Base-by-base conservation (phyloP, 2,797 vertebrate species). In the Enteromius trimaculatus region DNA sequence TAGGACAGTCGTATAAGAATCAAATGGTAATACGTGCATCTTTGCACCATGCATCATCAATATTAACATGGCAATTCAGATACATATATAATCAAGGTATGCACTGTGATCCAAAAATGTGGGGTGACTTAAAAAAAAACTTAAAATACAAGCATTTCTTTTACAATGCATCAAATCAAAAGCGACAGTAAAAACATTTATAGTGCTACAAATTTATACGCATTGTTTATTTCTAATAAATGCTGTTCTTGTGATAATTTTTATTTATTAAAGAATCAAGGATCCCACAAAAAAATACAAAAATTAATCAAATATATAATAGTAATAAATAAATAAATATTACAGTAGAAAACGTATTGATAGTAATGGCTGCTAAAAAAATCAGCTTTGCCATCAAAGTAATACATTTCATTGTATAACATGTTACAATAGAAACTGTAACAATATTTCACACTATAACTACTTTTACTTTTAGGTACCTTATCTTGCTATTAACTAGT, bases 1-100 rank as follows among this genome's bases (percentile, higher is more conserved):
- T 39, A 44, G 81, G n/a, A 34, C 39, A 53, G 10, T 17, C 64
- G 74, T 44, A 17, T 2, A 51, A 44, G 60, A 29, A 34, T 53
- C 77, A 68, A 31, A 68, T 79, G 42, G 7, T 34, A 74, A 77
- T 64, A 47, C 58, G n/a, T 31, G 37, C n/a, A 14, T 37, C 74
- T 39, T 26, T 77, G 51, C 53, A 77, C 8, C n/a, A 4, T 60
- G 5, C 16, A 37, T 60, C 34, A 60, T n/a, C 53, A 58, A 11
- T 64, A 31, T 64, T 64, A 64, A 31, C 65, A 66, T 21, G 9
- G 3, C 17, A 37, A 8, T 66, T 66, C 21, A 58, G 31, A 75
- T 7, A 37, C 17, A 39, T 21, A 39, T 23, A 37, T 76, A 16
- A 55, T 8, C 6, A 37, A 53, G 19, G 5, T 1, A 51, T 6